A percentile compares a stretch with the other conserved stretches of the same genome.
Conservation (phyloP, 2,888 invertebrate genomes). For the Sarcophaga caerulescens region DNA sequence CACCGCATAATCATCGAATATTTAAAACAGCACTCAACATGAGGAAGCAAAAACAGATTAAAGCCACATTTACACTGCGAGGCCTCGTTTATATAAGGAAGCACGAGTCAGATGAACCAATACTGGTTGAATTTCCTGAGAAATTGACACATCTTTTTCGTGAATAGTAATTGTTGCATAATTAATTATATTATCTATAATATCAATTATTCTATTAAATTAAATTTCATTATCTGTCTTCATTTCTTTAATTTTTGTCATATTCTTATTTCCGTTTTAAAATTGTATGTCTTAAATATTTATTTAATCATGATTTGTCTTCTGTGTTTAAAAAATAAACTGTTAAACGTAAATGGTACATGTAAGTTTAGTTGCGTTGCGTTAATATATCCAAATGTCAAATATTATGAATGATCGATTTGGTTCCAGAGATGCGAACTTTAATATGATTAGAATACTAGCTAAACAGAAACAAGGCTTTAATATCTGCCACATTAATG, state of each 20-base stretch:
- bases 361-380: conserved; percentile 3
- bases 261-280: too few relatives aligned
- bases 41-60: neutral
- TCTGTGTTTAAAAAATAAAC: neutral
- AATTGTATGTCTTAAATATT: too few relatives aligned
- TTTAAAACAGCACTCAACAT: conserved; percentile 6
- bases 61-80: neutral
- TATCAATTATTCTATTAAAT: neutral
- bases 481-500: too few relatives aligned
- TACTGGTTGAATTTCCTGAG: neutral
- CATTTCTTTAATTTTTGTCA: neutral
- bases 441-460: too few relatives aligned
- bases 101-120: neutral
- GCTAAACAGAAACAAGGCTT: too few relatives aligned
- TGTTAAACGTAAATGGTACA: conserved; percentile 4
- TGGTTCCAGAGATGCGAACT: too few relatives aligned
- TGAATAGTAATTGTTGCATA: neutral
- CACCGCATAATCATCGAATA: neutral
- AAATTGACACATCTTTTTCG: neutral
- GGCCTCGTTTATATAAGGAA: neutral
- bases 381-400: neutral
- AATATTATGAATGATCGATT: too few relatives aligned
- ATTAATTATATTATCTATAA: neutral
- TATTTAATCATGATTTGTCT: neutral
- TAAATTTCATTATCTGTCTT: neutral